phyloP scores from a whole-genome alignment of 2,113 vertebrate species.

The Atherinomorus stipes region DNA sequence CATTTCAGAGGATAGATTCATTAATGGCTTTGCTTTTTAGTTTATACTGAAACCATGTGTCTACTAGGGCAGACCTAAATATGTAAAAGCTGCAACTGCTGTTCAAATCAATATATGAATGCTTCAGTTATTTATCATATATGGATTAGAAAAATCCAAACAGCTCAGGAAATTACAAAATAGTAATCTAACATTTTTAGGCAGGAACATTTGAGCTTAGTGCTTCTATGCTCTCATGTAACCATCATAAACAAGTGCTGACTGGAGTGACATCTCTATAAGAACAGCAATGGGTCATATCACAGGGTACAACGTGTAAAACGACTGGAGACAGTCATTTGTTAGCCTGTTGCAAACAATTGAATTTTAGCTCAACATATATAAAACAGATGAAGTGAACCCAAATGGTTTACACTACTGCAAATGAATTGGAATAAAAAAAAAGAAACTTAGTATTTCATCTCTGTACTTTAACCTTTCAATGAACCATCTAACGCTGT shows the following conservation, averaged over 20 bases:
- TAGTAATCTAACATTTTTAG: neutral
- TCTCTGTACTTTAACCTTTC: neutral
- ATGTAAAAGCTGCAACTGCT: neutral
- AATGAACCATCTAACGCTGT: neutral
- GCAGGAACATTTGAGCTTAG: neutral
- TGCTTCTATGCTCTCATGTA: neutral
- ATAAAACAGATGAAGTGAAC: too few species aligned
- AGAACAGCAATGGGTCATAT: neutral
- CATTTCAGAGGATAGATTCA: too few species aligned
- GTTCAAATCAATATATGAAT: neutral
- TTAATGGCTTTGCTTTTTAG: too few species aligned
- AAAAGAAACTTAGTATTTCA: neutral
- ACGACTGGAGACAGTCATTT: too few species aligned
- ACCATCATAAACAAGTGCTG: neutral
- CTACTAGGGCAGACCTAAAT: neutral
- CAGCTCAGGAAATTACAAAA: neutral
- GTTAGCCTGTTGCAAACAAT: too few species aligned
- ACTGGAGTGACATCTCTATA: neutral
- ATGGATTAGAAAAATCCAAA: neutral
- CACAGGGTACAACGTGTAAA: neutral
- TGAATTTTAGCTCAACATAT: too few species aligned
- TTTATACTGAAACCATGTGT: too few species aligned
- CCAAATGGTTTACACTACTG: too few species aligned
- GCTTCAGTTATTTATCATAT: neutral
- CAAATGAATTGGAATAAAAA: neutral